A percentile compares a stretch with the other conserved stretches of the same genome.
phyloP scores from a whole-genome alignment of 2,113 vertebrate genomes.

The Mesoclemmys tuberculata region DNA sequence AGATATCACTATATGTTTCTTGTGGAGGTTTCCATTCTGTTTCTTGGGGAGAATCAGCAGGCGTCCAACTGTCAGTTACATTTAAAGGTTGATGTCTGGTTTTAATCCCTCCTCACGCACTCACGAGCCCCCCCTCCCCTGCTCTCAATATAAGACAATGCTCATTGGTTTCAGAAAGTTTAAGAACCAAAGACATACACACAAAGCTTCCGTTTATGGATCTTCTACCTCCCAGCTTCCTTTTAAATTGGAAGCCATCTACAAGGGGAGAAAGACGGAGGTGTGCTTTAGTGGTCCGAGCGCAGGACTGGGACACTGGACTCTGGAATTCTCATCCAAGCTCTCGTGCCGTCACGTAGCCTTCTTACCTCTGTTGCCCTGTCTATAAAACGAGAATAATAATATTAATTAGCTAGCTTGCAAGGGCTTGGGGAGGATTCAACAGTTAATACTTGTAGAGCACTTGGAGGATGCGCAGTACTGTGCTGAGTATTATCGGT shows the following conservation, averaged over 20 bases:
- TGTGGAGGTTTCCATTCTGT: too few species aligned
- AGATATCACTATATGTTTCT: not conserved
- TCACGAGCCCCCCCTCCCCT: too few species aligned
- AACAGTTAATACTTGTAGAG: not conserved
- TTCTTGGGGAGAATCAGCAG: not conserved
- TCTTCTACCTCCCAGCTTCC: not conserved
- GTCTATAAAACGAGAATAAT: not conserved
- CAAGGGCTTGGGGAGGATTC: not conserved
- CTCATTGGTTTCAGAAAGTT: not conserved
- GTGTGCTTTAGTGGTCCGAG: not conserved
- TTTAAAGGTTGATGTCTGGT: not conserved
- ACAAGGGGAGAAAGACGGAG: not conserved
- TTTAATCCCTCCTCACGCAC: not conserved
- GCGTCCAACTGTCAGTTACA: not conserved
- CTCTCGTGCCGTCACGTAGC: not conserved
- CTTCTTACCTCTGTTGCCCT: not conserved
- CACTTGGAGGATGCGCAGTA: not conserved
- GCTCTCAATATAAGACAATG: too few species aligned
- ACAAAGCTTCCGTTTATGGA: not conserved
- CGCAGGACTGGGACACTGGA: not conserved
- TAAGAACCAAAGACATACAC: not conserved
- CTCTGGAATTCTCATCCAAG: not conserved
- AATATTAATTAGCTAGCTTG: not conserved
- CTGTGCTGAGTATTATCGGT: not conserved
- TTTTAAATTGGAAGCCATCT: not conserved